Conservation (phyloP, 2,797 vertebrate genomes). For the Leptoclinus maculatus region DNA sequence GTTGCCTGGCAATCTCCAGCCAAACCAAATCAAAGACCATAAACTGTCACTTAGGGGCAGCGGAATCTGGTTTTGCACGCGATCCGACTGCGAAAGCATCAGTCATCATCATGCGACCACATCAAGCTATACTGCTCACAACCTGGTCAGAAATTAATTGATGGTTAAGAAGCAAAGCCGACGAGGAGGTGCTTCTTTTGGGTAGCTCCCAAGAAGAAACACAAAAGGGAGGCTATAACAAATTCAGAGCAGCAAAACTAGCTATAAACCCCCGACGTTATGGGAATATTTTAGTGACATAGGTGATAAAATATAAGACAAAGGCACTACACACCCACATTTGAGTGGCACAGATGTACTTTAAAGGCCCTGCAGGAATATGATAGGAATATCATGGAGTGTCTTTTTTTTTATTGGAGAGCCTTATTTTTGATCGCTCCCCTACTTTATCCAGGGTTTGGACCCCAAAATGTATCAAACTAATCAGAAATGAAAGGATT, state of each 20-base stretch:
- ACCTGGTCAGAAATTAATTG: constrained; percentile 49
- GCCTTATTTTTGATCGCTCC: constrained; percentile 29
- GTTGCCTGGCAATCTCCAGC: constrained; percentile 80
- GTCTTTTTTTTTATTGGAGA: constrained; percentile 28
- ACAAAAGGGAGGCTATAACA: neutral
- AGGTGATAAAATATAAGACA: constrained; percentile 54
- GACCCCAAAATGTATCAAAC: neutral
- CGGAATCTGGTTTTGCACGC: constrained; percentile 78
- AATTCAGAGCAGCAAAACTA: constrained; percentile 13
- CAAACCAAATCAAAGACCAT: constrained; percentile 83
- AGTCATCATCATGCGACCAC: constrained; percentile 56
- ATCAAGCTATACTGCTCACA: constrained; percentile 21
- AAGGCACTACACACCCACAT: constrained; percentile 15
- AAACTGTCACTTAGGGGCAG: constrained; percentile 83
- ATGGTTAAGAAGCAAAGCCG: constrained; percentile 39
- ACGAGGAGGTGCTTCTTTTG: constrained; percentile 23
- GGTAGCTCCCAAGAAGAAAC: neutral
- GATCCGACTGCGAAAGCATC: constrained; percentile 63
- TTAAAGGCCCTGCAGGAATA: constrained; percentile 26
- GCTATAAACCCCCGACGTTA: constrained; percentile 2
- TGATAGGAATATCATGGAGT: constrained; percentile 5
- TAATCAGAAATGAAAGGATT: neutral
- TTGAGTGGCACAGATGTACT: constrained; percentile 28
- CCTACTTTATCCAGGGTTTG: neutral
- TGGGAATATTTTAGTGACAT: constrained; percentile 39